Conservation (phyloP, 30 jellyfish, hydroid and myxozoan genomes). For the Aurelia sp. region DNA sequence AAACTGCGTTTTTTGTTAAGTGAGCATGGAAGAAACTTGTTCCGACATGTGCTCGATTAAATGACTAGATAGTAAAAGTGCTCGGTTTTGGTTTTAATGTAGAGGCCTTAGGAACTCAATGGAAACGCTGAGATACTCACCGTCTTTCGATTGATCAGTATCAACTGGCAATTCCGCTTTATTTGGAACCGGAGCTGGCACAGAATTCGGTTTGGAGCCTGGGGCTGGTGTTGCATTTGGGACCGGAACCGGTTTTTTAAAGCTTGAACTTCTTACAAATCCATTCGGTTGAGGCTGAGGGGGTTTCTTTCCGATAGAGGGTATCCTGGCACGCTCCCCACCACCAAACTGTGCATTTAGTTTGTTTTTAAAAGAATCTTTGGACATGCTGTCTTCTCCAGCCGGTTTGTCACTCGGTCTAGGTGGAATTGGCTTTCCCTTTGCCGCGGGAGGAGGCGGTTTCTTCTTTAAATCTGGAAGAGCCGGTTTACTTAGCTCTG, state of each 20-base stretch:
- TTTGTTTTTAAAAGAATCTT: conserved; percentile 20
- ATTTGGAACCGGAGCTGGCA: conserved; percentile 13
- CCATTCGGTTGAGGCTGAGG: conserved; percentile 51
- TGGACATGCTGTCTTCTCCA: conserved; percentile 5
- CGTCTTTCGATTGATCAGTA: background rate
- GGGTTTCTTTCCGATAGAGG: conserved; percentile 57
- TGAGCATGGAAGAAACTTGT: too few relatives aligned
- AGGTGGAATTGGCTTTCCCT: conserved; percentile 45
- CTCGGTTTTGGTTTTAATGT: too few relatives aligned
- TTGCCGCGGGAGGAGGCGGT: conserved; percentile 77
- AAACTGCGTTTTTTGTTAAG: too few relatives aligned
- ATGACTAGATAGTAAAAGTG: too few relatives aligned
- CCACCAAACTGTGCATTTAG: conserved; percentile 5
- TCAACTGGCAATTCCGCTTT: background rate
- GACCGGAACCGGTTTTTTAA: conserved; percentile 30
- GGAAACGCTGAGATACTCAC: background rate
- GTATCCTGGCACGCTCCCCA: conserved; percentile 10
- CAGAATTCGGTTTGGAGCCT: conserved; percentile 29
- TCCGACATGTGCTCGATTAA: too few relatives aligned
- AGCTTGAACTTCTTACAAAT: conserved; percentile 17
- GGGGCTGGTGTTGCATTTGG: conserved; percentile 25
- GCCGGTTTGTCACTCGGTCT: conserved; percentile 50
- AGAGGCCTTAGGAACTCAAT: background rate
- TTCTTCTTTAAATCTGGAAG: conserved; percentile 38
- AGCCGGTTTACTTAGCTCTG: conserved; percentile 39